Conservation (phyloP, 2,113 vertebrate species). For the Sisor rabdophorus region DNA sequence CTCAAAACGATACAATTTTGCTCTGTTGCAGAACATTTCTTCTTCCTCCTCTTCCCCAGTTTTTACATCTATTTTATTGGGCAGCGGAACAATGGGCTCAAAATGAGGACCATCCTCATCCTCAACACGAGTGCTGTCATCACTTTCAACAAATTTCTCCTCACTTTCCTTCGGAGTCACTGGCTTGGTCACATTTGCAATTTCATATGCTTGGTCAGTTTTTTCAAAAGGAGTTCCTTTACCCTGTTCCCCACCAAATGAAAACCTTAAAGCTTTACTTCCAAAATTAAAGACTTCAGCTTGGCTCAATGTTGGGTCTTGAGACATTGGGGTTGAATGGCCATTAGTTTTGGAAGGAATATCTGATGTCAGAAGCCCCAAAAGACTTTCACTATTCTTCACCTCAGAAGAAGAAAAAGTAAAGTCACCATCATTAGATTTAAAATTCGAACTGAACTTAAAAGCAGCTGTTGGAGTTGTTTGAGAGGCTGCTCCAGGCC, state of each 20-base stretch:
- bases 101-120: constrained; percentile 97
- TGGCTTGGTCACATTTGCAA: constrained; percentile 68
- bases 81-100: constrained; percentile 95
- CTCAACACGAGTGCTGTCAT: constrained; percentile 80
- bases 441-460: constrained; percentile 97
- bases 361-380: constrained; percentile 87
- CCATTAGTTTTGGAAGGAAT: constrained; percentile 75
- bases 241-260: constrained; percentile 70
- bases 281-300: constrained; percentile 77
- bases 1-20: constrained; percentile 92
- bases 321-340: constrained; percentile 63
- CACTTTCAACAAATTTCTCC: constrained; percentile 73
- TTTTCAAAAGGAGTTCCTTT: constrained; percentile 71
- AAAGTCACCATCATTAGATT: constrained; percentile 94
- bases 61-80: constrained; percentile 95
- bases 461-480: constrained; percentile 76
- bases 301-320: constrained; percentile 61
- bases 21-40: constrained; percentile 91
- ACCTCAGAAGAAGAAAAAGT: constrained; percentile 82
- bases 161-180: constrained; percentile 65
- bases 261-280: constrained; percentile 68
- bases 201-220: constrained; percentile 69
- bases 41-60: constrained; percentile 98
- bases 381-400: constrained; percentile 82
- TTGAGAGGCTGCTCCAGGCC: constrained; percentile 65